These are phyloP conservation scores for Salvelinus fontinalis DNA, from an alignment of 2,113 vertebrate genomes.

Conservation along the genomic window DNA sequence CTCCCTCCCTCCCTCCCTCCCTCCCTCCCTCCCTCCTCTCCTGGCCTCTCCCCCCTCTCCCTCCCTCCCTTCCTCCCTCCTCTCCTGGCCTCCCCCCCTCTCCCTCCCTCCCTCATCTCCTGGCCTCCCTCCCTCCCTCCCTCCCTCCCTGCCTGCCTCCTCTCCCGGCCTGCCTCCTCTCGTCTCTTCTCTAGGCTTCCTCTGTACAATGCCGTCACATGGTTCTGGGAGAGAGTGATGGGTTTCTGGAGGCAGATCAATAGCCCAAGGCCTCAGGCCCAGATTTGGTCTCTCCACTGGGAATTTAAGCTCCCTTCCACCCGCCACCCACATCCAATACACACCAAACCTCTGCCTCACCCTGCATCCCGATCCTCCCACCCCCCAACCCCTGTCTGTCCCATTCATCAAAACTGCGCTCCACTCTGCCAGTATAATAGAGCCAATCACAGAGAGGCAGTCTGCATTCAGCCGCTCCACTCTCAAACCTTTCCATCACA, in stretches of 20 bases:
- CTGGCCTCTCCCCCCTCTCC: too few species aligned
- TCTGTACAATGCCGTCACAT: not conserved
- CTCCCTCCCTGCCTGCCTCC: slow-evolving; percentile 13
- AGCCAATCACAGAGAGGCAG: slow-evolving; percentile 41
- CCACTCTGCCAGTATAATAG: slow-evolving; percentile 42
- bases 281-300: slow-evolving; percentile 47
- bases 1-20: not conserved
- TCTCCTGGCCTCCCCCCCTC: too few species aligned
- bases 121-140: not conserved
- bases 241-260: slow-evolving; percentile 45
- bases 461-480: slow-evolving; percentile 39
- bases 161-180: not conserved
- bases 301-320: slow-evolving; percentile 23
- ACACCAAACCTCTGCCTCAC: not conserved
- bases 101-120: slow-evolving; percentile 1
- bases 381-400: slow-evolving; percentile 16
- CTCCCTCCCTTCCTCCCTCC: not conserved
- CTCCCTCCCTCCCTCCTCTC: slow-evolving; percentile 13
- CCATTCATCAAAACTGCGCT: slow-evolving; percentile 52
- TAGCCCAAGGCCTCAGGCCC: slow-evolving; percentile 45
- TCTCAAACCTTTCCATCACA: slow-evolving; percentile 46
- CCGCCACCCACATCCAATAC: slow-evolving; percentile 2
- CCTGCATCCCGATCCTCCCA: slow-evolving; percentile 7
- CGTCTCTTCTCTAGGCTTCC: slow-evolving; percentile 7
- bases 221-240: slow-evolving; percentile 33